Conservation (phyloP, 2,888 invertebrate genomes). For the Chalcis sispes region DNA sequence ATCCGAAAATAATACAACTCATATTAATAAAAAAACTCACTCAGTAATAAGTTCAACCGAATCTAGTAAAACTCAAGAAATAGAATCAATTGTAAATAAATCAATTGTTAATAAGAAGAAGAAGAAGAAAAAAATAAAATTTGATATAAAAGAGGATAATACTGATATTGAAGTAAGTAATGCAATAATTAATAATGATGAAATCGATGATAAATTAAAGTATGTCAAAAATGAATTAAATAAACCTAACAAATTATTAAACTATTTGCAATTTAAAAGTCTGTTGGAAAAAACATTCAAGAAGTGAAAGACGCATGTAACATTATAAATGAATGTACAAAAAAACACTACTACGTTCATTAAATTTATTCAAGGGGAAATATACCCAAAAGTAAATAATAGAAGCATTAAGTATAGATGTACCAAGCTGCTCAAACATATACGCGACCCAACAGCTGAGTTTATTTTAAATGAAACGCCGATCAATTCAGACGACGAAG, state of each 20-base stretch:
- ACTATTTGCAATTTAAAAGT: background rate
- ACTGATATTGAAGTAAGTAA: background rate
- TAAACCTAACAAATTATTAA: background rate
- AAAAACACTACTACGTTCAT: background rate
- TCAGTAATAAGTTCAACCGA: background rate
- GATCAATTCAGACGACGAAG: background rate
- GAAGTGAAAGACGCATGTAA: background rate
- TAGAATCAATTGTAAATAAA: too few relatives aligned
- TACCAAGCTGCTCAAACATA: background rate
- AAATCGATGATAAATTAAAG: slow-evolving; percentile 2
- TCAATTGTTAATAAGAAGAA: background rate
- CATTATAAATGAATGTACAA: background rate
- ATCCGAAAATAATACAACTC: too few relatives aligned
- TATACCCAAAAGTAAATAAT: slow-evolving; percentile 10
- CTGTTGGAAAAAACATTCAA: background rate
- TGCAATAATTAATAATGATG: background rate
- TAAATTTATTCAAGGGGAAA: background rate
- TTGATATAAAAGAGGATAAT: background rate
- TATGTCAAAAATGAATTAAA: background rate
- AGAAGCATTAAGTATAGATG: slow-evolving; percentile 14
- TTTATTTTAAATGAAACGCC: background rate
- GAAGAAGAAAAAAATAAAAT: background rate
- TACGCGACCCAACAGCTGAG: background rate
- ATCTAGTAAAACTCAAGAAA: background rate
- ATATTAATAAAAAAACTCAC: background rate